phyloP scores from a whole-genome alignment of 1,140 invertebrate species.

The Chironomus striatipennis region DNA sequence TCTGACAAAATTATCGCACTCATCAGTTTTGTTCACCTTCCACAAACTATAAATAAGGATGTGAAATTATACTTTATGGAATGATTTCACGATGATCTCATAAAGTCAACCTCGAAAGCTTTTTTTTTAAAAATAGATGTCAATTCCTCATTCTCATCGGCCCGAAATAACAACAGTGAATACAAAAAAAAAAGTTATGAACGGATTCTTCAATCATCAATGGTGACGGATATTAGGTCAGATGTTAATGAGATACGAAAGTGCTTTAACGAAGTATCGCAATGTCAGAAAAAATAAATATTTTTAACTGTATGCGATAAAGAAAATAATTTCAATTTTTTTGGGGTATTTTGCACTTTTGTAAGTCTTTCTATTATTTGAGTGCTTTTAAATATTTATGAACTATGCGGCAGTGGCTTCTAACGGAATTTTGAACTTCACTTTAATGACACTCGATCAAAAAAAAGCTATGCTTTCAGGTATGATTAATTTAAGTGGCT shows the following conservation, averaged over 20 bases:
- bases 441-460: not conserved
- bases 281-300: not conserved
- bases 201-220: constrained; percentile 22
- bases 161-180: no score
- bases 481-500: no score
- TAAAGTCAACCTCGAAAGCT: not conserved
- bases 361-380: not conserved
- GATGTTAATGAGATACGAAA: constrained; percentile 18
- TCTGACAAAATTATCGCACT: no score
- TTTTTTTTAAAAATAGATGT: constrained; percentile 10
- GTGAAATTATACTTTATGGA: not conserved
- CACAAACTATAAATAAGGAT: no score
- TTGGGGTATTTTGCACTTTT: constrained; percentile 6
- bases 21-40: no score
- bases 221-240: constrained; percentile 22
- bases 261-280: not conserved
- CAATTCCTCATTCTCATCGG: not conserved
- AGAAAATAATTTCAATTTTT: not conserved
- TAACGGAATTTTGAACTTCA: constrained; percentile 1
- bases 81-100: constrained; percentile 6
- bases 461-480: no score
- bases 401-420: not conserved
- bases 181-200: not conserved
- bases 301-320: not conserved
- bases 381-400: not conserved